Conservation (phyloP, 2,797 vertebrate species). For the Sorex maritimensis region DNA sequence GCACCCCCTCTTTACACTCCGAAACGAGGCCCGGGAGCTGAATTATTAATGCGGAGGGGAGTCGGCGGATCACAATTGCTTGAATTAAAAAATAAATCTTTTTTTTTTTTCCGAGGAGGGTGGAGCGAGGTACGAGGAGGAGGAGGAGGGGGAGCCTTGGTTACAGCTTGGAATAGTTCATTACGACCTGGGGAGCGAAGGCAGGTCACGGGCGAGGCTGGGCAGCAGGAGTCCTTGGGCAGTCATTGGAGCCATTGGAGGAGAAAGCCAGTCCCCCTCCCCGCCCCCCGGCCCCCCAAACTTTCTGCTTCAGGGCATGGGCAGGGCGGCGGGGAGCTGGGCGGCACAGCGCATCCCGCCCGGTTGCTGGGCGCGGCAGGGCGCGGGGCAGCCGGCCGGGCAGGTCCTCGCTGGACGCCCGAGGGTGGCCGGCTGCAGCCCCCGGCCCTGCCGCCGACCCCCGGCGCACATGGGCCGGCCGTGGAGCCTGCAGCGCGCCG, state of each 20-base stretch:
- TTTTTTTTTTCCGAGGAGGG: constrained; percentile 13
- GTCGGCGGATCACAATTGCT: constrained; percentile 61
- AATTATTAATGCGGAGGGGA: constrained; percentile 51
- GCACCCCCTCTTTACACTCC: constrained; percentile 74
- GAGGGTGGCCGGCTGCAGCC: constrained; percentile 54
- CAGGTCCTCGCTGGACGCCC: constrained; percentile 55
- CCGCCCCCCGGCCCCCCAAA: constrained; percentile 73
- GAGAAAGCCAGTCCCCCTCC: constrained; percentile 15
- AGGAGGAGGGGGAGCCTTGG: constrained; percentile 30
- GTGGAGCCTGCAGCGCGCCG: constrained; percentile 41
- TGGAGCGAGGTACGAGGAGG: neutral
- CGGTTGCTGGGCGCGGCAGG: constrained; percentile 70
- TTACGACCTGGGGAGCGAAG: constrained; percentile 79
- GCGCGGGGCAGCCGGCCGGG: constrained; percentile 71
- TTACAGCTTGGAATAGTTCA: constrained; percentile 75
- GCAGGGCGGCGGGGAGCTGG: constrained; percentile 38
- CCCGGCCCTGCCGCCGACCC: constrained; percentile 64
- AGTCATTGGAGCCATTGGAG: constrained; percentile 64
- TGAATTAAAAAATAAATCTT: constrained; percentile 62
- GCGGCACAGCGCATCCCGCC: constrained; percentile 71
- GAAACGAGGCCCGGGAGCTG: constrained; percentile 60
- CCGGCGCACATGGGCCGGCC: constrained; percentile 54
- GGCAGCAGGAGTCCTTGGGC: constrained; percentile 76
- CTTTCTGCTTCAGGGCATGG: constrained; percentile 75
- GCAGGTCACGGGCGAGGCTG: constrained; percentile 78